These are phyloP conservation scores for Netelia melanura DNA, from an alignment of 2,888 invertebrate genomes.

Conservation along the genomic window DNA sequence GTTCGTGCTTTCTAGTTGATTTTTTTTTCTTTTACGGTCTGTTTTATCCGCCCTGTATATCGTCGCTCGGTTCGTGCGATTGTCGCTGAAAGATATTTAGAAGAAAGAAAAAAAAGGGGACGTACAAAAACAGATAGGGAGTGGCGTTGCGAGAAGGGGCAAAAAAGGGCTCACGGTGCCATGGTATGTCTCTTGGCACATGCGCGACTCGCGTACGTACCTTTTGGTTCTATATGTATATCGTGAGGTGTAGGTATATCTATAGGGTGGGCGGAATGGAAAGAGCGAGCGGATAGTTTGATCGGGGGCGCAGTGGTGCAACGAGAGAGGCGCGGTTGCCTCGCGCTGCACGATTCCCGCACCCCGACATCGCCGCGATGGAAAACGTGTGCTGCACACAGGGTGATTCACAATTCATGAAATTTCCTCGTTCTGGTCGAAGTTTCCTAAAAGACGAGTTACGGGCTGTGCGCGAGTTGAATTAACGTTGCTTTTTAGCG, in stretches of 20 bases:
- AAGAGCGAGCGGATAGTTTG: conserved; percentile 44
- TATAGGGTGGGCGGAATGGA: not conserved
- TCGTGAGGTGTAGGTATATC: not conserved
- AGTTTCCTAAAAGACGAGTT: not conserved
- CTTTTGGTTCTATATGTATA: not conserved
- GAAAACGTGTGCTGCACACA: not conserved
- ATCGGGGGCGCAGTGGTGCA: conserved; percentile 64
- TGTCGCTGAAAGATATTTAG: conserved; percentile 31
- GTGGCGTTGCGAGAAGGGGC: not conserved
- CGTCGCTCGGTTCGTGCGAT: not conserved
- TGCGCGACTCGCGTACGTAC: not conserved
- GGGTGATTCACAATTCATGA: not conserved
- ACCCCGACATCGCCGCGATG: not conserved
- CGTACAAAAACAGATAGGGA: not conserved
- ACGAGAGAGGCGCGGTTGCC: conserved; percentile 57
- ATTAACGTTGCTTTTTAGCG: no score
- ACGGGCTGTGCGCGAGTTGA: no score
- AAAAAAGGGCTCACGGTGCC: not conserved
- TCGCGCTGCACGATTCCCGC: conserved; percentile 58
- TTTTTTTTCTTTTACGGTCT: conserved; percentile 30
- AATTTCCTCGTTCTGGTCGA: not conserved
- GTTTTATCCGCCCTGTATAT: conserved; percentile 1
- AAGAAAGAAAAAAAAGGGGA: not conserved
- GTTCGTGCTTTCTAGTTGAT: conserved; percentile 14
- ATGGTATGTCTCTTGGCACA: not conserved